These are phyloP conservation scores for Silurus glanis DNA, from an alignment of 2,113 vertebrate species.

Conservation along the genomic window DNA sequence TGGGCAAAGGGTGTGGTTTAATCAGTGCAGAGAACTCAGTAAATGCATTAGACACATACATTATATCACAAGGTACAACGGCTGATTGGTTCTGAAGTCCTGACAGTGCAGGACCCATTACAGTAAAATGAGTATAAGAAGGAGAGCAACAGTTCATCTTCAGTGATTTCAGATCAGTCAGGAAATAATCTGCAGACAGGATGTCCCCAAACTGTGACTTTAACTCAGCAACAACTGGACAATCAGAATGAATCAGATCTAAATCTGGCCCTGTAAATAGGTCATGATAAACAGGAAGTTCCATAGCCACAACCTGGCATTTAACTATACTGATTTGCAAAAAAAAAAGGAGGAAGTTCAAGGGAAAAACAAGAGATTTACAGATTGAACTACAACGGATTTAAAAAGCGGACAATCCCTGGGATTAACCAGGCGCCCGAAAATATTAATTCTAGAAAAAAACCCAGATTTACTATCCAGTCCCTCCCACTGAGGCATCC, in stretches of 20 bases:
- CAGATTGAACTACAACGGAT: conserved; percentile 31
- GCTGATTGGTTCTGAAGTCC: too few relatives aligned
- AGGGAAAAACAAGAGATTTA: conserved; percentile 51
- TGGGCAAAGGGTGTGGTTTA: too few relatives aligned
- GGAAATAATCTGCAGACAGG: conserved; percentile 18
- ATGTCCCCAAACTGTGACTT: background rate
- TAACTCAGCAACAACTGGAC: conserved; percentile 6
- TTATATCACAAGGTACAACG: too few relatives aligned
- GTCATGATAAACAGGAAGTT: conserved; percentile 42
- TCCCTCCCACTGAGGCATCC: conserved; percentile 38
- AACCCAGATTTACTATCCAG: conserved; percentile 51
- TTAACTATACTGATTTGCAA: conserved; percentile 22
- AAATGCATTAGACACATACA: too few relatives aligned
- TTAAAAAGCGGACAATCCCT: conserved; percentile 62
- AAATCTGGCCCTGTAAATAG: conserved; percentile 15
- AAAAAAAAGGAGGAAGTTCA: conserved; percentile 35
- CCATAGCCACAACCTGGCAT: background rate
- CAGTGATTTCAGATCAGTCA: background rate
- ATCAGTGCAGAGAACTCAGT: too few relatives aligned
- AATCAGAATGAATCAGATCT: conserved; percentile 25
- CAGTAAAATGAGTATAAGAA: background rate
- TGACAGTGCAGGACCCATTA: background rate
- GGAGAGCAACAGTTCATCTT: background rate
- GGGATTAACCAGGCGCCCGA: conserved; percentile 64
- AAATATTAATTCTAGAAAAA: conserved; percentile 64